A percentile compares a stretch with the other conserved stretches of the same genome.
phyloP scores from a whole-genome alignment of 2,888 invertebrate species.

The Hoplodrina ambigua region DNA sequence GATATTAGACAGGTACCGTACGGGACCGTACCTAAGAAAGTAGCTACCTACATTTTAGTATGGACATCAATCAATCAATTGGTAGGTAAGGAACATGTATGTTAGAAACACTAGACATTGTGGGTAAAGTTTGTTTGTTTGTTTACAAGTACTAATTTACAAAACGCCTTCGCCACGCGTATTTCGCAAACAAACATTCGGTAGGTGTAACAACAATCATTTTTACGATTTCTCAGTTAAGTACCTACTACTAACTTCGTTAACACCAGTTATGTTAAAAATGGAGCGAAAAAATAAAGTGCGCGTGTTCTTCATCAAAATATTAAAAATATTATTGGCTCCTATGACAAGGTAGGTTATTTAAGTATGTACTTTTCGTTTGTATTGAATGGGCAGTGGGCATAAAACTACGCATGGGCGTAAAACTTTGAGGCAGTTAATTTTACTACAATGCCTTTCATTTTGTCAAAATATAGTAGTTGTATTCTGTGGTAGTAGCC shows the following conservation, averaged over 20 bases:
- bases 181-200: slow-evolving; percentile 25
- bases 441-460: too few species aligned
- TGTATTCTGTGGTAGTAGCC: too few species aligned
- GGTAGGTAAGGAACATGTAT: too few species aligned
- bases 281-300: slow-evolving; percentile 45
- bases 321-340: slow-evolving; percentile 66
- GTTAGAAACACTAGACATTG: slow-evolving; percentile 7
- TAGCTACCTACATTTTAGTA: too few species aligned
- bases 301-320: slow-evolving; percentile 59
- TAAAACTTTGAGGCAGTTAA: too few species aligned
- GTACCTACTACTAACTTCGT: slow-evolving; percentile 1
- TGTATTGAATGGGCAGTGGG: not conserved
- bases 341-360: slow-evolving; percentile 70
- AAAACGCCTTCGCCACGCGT: slow-evolving; percentile 16
- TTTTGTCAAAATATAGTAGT: too few species aligned
- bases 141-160: slow-evolving; percentile 33
- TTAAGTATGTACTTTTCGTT: not conserved
- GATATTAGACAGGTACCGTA: too few species aligned
- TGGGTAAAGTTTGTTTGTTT: slow-evolving; percentile 40
- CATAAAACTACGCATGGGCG: too few species aligned
- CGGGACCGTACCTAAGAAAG: too few species aligned
- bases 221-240: not conserved
- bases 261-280: slow-evolving; percentile 9
- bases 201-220: slow-evolving; percentile 30
- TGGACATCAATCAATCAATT: too few species aligned